Evolutionary conservation across 92 coral and sea anemone genomes (phyloP), one percentile per base, ranked within the genome.

Genomic region (Epizoanthus ramosus): DNA sequence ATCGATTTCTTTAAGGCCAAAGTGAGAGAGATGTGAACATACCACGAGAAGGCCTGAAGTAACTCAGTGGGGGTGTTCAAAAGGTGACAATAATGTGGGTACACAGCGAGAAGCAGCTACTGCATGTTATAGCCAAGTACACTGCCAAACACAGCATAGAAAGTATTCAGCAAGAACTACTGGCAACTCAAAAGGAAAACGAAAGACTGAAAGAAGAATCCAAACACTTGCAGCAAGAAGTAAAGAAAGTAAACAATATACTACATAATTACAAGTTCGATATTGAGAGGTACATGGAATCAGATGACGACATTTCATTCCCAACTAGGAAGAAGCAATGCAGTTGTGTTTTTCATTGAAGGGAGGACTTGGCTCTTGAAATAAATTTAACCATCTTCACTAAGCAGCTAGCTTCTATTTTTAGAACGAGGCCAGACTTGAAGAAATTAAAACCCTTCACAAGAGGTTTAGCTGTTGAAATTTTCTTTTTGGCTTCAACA

Each of bases 141-240:
- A 45, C 72, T 10, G 79, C 80, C 56, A 85, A 79, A 57, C 58
- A 86, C 79, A 66, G 70, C 64, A 79, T 86, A 79, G 85, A 79
- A 22, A 71, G 85, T 6, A 54, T 85, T 37, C 67, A 80, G 75
- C 73, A 33, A 23, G 66, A 87, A 33, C 47, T 58, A 45, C 13
- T 60, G 24, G 85, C 85, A n/a, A 3, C 47, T 16, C 41, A 47
- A 61, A 81, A 87, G 81, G 86, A 87, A 80, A 87, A 80, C 23
- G 76, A 87, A 71, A 60, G 18, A 28, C 68, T 87, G 21, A 61
- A 87, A 83, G 56, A 71, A 67, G 74, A 86, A 63, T 80, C 63
- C 65, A 75, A 85, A 68, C 71, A 13, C 21, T 56, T 85, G 35
- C 79, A 77, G 84, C 57, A 67, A 25, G 67, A 83, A 75, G 54